Base-by-base conservation (phyloP, 2,113 vertebrate species). In the Oncorhynchus clarkii region DNA sequence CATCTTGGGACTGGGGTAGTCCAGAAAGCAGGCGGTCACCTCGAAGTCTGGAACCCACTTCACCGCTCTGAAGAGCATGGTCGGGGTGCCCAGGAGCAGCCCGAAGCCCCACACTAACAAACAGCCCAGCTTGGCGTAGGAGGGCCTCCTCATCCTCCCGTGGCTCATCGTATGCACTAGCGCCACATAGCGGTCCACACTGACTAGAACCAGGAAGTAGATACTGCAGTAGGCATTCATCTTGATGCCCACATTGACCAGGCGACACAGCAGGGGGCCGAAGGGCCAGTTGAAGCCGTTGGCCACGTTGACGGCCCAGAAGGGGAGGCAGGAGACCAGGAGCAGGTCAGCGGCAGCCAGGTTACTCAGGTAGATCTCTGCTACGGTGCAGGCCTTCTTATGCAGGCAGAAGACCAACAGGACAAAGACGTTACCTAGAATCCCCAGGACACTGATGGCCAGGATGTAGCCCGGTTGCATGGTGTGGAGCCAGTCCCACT, bases 281-380 rank as follows among this genome's bases (percentile, higher is more conserved):
- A 99, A 99, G 51, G 94, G 90, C 98, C 98, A 99, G 0, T 94
- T 1, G 54, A 93, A 99, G 0, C 67, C 57, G 1, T 93, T 93
- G 82, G 89, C 83, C 9, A 95, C 89, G 77, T 93, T 94, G 78
- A 95, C 72, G 39, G 95, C 97, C 97, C 97, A 99, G 89, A 99
- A 98, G 48, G 97, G 96, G 74, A 99, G 89, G 73, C 89, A 93
- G 5, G 81, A 93, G 70, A 95, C 84, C 59, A 99, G 72, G 72
- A 98, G 20, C 0, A 99, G 88, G 88, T 99, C 98, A 0, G 97
- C 95, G 0, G 88, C 83, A 0, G 96, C 97, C 85, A 96, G 89
- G 81, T 97, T 99, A 72, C 94, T 94, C 73, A 99, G 78, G 86
- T 97, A 99, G 90, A 99, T 94, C 88, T 99, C 98, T 0, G 98